Evolutionary conservation across 1,140 invertebrate genomes (phyloP), one percentile per base, ranked within the genome.

Genomic region (Drosophila tani): DNA sequence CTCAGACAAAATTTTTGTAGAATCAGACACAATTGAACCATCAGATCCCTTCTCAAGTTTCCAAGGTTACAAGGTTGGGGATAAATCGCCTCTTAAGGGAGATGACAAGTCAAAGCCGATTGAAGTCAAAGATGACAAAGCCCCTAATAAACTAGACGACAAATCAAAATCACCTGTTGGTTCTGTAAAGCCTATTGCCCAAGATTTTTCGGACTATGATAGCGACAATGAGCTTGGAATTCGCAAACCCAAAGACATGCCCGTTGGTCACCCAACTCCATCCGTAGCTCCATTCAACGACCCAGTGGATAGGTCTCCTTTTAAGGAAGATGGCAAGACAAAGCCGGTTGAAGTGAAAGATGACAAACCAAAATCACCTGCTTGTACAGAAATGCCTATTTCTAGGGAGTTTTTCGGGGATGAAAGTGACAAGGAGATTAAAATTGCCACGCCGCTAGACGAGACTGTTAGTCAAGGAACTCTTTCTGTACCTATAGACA

Each of bases 121-220:
- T 35, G 32, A 35, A 35, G 11, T 35, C 2, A 62, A 53, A 27
- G 57, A 69, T n/a, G 47, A 45, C 43, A 51, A 59, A 21, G 12
- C 32, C 9, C 19, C n/a, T 19, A 17, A 32, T 38, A 46, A 27
- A 3, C 17, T 38, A 45, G 62, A 51, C 15, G 45, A 66, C 11
- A 65, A 71, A 14, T 15, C n/a, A 57, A 62, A 58, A 11, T 53
- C 55, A 1, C 24, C 15, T 12, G 8, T 56, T 21, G 21, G 15
- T 11, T 6, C 29, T 0, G 19, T 29, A 58, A 2, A 35, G 15
- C 29, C 47, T 14, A 4, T 6, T 40, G 2, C 8, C 41, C 3
- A 41, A 14, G 27, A 29, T 1, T 29, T 29, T 17, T 60, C 62
- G 2, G 56, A 60, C 40, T 49, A 74, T 11, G 46, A 63, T 17